phyloP scores from a whole-genome alignment of 1,140 invertebrate genomes.

The Tribolium castaneum region DNA sequence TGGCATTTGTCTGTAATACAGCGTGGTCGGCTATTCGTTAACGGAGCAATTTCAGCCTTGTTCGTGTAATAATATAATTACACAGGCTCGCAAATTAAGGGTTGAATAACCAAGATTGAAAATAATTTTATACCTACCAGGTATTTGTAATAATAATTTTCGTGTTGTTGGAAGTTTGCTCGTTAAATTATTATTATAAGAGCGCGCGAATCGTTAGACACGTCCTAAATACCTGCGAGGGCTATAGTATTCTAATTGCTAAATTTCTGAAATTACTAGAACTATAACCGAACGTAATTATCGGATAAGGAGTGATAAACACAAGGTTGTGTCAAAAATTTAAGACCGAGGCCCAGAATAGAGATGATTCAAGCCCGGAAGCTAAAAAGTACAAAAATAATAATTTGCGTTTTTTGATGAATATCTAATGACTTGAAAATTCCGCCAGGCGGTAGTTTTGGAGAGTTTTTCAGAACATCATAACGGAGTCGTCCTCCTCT shows the following conservation, averaged over 20 bases:
- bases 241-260: not conserved
- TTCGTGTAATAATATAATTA: constrained; percentile 35
- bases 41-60: constrained; percentile 26
- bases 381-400: not conserved
- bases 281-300: not conserved
- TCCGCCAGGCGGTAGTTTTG: not conserved
- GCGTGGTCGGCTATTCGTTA: constrained; percentile 13
- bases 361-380: not conserved
- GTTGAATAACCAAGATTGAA: constrained; percentile 21
- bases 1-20: constrained; percentile 9
- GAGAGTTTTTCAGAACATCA: not conserved
- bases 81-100: constrained; percentile 17
- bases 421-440: not conserved
- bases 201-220: constrained; percentile 11
- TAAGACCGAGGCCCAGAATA: not conserved
- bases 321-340: not conserved
- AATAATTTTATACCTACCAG: constrained; percentile 30
- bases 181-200: constrained; percentile 20
- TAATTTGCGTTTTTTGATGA: constrained; percentile 13
- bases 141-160: constrained; percentile 31
- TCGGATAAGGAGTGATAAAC: too few species aligned
- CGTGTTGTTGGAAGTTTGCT: constrained; percentile 3
- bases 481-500: not conserved
- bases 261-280: not conserved
- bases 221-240: not conserved